Base-by-base conservation (phyloP, 1,140 invertebrate genomes). In the Fopius arisanus region DNA sequence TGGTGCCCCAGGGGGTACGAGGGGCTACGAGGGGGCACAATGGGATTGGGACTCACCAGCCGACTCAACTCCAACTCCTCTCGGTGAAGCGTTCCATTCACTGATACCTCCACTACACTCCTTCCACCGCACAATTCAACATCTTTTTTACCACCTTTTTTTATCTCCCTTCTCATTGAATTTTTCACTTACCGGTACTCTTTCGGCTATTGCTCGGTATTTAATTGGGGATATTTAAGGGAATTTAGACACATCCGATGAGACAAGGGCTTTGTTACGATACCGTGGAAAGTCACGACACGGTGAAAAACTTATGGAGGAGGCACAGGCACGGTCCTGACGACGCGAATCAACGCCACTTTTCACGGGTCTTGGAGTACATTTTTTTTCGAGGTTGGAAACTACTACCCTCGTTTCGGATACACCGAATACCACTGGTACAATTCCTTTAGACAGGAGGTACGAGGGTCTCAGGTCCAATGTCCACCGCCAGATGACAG, bases 331-430 rank as follows among this genome's bases (percentile, higher is more conserved):
- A 48, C 54, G 23, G 54, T 59, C 54, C 54, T 59, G 54, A 59
- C 54, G 54, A 59, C 54, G 54, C 54, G 54, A 59, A 59, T 59
- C 54, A 59, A 59, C 54, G 54, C 54, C 54, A 59, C 21, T 59
- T 59, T 59, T 59, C 54, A 59, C 19, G 19, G 54, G 19, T 26
- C 23, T 26, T 19, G 54, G 54, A 59, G 19, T 59, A 48, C 4
- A n/a, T 16, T 16, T n/a, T 16, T n/a, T 16, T n/a, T 16, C 16
- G 43, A 48, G 43, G 43, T 12, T n/a, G 43, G 43, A 48, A 19
- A 48, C 33, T 37, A 37, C 33, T 7, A 4, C 2, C 7, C 7
- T 1, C 33, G 12, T n/a, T n/a, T n/a, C n/a, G n/a, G n/a, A n/a
- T n/a, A n/a, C n/a, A n/a, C n/a, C n/a, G n/a, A n/a, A n/a, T n/a